Evolutionary conservation across 2,797 vertebrate species (phyloP).

Genomic region (Diplodus sargus): DNA sequence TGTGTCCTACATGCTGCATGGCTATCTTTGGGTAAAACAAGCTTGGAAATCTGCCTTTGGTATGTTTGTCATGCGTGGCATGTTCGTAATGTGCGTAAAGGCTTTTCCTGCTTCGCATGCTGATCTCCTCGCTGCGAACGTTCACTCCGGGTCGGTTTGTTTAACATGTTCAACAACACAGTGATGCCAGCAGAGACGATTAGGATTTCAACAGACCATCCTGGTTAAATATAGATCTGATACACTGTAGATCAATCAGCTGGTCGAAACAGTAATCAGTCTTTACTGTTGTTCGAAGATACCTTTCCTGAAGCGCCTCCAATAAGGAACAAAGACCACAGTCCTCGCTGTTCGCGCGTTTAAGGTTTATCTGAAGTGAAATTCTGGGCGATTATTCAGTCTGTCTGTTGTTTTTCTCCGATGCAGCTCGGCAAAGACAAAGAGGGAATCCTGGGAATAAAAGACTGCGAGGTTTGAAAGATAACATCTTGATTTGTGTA

Average conservation of each 20-base stretch:
- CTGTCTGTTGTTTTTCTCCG: too few relatives aligned
- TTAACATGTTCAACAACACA: not conserved
- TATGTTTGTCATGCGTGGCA: conserved; percentile 24
- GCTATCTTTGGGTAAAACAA: conserved; percentile 50
- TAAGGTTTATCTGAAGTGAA: not conserved
- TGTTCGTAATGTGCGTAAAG: conserved; percentile 3
- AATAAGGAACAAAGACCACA: not conserved
- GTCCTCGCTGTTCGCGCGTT: not conserved
- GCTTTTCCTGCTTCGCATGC: not conserved
- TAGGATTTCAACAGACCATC: not conserved
- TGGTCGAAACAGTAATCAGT: not conserved
- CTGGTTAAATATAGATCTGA: not conserved
- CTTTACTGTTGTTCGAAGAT: not conserved
- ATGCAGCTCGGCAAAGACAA: too few relatives aligned
- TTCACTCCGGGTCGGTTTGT: not conserved
- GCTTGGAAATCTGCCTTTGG: not conserved
- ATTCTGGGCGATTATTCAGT: not conserved
- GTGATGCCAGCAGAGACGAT: not conserved
- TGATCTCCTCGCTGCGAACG: not conserved
- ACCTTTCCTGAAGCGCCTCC: not conserved
- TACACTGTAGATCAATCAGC: not conserved
- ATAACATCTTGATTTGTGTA: not conserved
- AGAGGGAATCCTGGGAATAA: too few relatives aligned
- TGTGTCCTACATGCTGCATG: not conserved
- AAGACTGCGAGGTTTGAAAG: not conserved